A percentile compares a stretch with the other conserved stretches of the same genome.
phyloP scores from a whole-genome alignment of 2,113 vertebrate genomes.

The Ploceus nigricollis region DNA sequence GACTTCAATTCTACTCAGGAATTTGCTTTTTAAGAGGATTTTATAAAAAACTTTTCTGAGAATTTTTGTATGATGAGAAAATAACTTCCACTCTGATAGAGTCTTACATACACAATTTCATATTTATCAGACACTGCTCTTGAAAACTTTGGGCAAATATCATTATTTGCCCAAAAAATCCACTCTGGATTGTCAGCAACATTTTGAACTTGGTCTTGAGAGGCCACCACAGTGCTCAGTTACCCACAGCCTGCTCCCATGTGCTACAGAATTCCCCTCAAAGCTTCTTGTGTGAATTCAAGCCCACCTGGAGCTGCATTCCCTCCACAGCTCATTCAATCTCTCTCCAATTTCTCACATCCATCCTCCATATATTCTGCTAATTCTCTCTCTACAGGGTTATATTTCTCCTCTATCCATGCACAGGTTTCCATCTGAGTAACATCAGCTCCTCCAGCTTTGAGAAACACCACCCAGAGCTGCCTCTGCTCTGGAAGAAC shows the following conservation, averaged over 20 bases:
- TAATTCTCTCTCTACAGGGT: background rate
- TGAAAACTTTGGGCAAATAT: background rate
- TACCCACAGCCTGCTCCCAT: background rate
- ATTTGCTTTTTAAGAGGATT: background rate
- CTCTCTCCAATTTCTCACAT: background rate
- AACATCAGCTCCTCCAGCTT: background rate
- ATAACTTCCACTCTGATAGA: background rate
- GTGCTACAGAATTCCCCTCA: background rate
- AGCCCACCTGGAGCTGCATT: background rate
- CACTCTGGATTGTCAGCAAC: background rate
- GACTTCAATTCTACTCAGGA: background rate
- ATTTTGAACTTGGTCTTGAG: background rate
- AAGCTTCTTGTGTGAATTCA: background rate
- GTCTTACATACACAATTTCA: background rate
- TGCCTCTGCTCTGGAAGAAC: background rate
- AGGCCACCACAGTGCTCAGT: background rate
- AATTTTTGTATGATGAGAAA: background rate
- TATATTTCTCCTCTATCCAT: background rate
- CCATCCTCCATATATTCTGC: background rate
- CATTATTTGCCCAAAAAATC: too few species aligned
- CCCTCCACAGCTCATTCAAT: background rate
- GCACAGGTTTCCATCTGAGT: background rate
- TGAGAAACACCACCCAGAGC: fast-evolving
- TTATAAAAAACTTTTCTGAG: background rate
- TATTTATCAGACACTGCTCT: background rate